Base-by-base conservation (phyloP, 2,888 invertebrate species). In the Tolmerus cingulatus region DNA sequence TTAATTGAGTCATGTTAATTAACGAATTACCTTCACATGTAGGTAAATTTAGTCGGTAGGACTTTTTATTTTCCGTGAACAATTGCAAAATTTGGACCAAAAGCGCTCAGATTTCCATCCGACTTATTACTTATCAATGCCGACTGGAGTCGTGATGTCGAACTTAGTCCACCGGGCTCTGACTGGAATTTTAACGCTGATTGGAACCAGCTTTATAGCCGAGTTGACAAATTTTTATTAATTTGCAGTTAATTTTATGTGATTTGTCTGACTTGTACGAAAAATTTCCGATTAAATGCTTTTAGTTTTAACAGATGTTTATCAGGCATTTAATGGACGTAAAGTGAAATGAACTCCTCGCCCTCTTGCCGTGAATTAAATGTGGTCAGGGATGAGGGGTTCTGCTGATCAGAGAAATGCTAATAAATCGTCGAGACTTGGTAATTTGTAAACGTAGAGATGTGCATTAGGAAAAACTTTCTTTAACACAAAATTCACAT, bases 201-300 rank as follows among this genome's bases (percentile, higher is more conserved):
- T 85, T 74, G 74, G 23, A 85, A 74, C 74, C 85, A 85, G 46
- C 74, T 66, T 86, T 86, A 86, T 78, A 37, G 77, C 40, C 16
- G 16, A 40, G 66, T 87, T 87, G 74, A 81, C 79, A 81, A 87
- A 87, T 81, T 87, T 87, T 87, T 81, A 87, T 87, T 87, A 87
- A 87, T 87, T 87, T 81, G 87, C 81, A 79, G 87, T 87, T 87
- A 87, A 87, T 87, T 87, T 87, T 66, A 74, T 87, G 87, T 74
- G 87, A 87, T 87, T 87, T 87, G 81, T 87, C 74, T 87, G 30
- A 16, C 57, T 34, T 55, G 55, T 86, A 77, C 77, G 34, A 43
- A 57, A 78, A 77, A 77, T 78, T 78, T 40, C 40, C 55, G 86
- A 86, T 79, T 86, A 86, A 86, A 86, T 86, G 86, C 86, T 86